phyloP scores from a whole-genome alignment of 2,888 invertebrate species.

The Leptinotarsa tumamoca region DNA sequence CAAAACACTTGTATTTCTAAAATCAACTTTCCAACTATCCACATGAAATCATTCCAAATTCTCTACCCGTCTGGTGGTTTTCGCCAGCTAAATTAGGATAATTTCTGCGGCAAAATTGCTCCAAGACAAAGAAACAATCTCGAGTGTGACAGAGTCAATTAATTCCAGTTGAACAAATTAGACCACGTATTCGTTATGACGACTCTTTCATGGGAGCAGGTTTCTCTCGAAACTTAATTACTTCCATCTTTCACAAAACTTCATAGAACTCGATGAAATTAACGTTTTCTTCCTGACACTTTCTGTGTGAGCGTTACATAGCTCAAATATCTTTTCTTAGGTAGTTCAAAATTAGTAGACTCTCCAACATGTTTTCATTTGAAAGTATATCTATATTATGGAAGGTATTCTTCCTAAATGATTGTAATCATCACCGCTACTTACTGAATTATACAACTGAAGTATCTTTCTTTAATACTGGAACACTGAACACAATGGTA shows the following conservation, averaged over 20 bases:
- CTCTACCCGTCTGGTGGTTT: not conserved
- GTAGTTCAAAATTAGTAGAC: no score
- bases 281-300: not conserved
- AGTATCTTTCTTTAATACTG: no score
- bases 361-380: no score
- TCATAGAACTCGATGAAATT: not conserved
- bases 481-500: no score
- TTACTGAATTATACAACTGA: no score
- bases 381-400: no score
- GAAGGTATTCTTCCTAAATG: no score
- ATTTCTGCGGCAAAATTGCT: not conserved
- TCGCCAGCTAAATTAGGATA: not conserved
- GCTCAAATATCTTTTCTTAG: no score
- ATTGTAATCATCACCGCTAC: no score
- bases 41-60: not conserved
- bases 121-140: not conserved
- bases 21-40: not conserved
- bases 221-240: not conserved
- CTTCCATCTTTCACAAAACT: slow-evolving; percentile 2
- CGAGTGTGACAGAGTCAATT: slow-evolving; percentile 10
- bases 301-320: no score
- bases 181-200: slow-evolving; percentile 5
- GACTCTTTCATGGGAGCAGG: not conserved
- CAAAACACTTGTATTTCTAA: not conserved
- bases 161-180: slow-evolving; percentile 12